These are phyloP conservation scores for Halcyon badia DNA, from an alignment of 2,797 vertebrate genomes.

Conservation along the genomic window DNA sequence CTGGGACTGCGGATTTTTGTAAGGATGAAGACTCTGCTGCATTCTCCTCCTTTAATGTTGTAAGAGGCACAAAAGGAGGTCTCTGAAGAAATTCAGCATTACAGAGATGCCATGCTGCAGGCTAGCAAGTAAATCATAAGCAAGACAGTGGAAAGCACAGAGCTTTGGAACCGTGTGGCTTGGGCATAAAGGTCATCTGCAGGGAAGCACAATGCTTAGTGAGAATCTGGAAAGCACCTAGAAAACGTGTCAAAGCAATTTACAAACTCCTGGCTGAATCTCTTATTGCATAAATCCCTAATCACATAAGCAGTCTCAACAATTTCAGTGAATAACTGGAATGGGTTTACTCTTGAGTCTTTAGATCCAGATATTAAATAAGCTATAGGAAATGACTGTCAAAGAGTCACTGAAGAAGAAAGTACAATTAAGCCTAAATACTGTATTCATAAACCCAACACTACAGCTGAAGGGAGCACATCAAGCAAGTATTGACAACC, in stretches of 20 bases:
- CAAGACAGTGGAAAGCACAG: neutral
- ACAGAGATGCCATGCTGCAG: neutral
- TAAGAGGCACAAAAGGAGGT: neutral
- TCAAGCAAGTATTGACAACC: neutral
- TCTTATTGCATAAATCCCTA: neutral
- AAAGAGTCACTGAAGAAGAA: neutral
- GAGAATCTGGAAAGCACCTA: slow-evolving; percentile 44
- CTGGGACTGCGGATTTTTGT: neutral
- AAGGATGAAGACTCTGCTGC: neutral
- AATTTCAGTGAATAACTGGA: slow-evolving; percentile 5
- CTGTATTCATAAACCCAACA: neutral
- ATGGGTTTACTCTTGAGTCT: neutral
- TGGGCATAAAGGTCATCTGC: neutral
- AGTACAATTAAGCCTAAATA: neutral
- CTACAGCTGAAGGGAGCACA: neutral
- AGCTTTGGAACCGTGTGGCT: neutral
- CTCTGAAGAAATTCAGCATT: neutral
- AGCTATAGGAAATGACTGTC: neutral
- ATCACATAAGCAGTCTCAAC: neutral
- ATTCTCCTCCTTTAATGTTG: neutral
- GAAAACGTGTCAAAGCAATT: slow-evolving; percentile 27
- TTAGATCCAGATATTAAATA: neutral
- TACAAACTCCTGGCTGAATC: slow-evolving; percentile 5
- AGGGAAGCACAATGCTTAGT: neutral
- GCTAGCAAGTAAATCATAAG: neutral